Evolutionary conservation across 2,888 invertebrate species (phyloP), one percentile per base, ranked within the genome.

Genomic region (Ormia ochracea): DNA sequence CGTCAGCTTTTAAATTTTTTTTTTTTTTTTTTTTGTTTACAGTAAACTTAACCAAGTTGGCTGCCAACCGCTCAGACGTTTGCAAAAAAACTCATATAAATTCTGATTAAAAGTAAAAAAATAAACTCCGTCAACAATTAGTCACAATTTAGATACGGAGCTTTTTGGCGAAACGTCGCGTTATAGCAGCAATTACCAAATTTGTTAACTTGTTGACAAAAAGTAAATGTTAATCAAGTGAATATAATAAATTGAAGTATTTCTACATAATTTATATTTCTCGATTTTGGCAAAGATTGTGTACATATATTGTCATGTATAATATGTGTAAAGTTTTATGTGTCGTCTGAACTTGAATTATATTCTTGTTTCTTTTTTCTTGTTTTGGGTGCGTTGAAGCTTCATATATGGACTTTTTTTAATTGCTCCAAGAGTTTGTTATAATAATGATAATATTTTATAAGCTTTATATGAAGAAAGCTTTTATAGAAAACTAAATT

Each of bases 191-290:
- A 74, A 59, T 52, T 54, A 26, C 76, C 63, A 76, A 76, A 76
- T 76, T 76, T 56, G 76, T 76, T 41, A 76, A 56, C 54, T 69
- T 70, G 56, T 69, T 66, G 43, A 31, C 33, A 41, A 52, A 54
- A 58, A 66, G 33, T 66, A 66, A 75, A 52, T 72, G 52, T 75
- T 63, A 48, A 63, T 69, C 48, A 63, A 48, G 31, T 56, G 61
- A 54, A 59, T 38, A 66, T 48, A 28, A 26, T 21, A 26, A 48
- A 36, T 17, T 33, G 17, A 21, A 28, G 17, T 48, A 28, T 48
- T 61, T 45, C 5, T 4, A 45, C 5, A 45, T 9, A 43, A 43
- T 9, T 19, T 19, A 38, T 38, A 38, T 3, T 12, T 38, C 7
- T 38, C n/a, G n/a, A n/a, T n/a, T n/a, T n/a, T n/a, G n/a, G n/a